Evolutionary conservation across 2,888 invertebrate genomes (phyloP), one percentile per base, ranked within the genome.

Genomic region (Entomobrya multifasciata): DNA sequence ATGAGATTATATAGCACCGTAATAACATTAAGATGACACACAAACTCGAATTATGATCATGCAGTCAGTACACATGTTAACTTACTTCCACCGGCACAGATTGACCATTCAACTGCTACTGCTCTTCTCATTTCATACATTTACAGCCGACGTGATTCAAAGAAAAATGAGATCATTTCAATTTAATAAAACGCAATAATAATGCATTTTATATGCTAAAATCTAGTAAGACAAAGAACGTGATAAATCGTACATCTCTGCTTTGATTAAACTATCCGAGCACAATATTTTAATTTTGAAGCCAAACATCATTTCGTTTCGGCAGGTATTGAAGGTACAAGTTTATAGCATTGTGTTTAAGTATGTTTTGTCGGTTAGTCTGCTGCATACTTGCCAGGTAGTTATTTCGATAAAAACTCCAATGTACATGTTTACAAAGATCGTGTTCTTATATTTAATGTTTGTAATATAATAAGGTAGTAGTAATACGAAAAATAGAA

Each of bases 131-230:
- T 47, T 79, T 67, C 25, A 44, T 62, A 82, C 13, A 49, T 25
- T n/a, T 15, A 27, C 17, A 67, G 84, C 77, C 70, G 84, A 84
- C 57, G 65, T 60, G 41, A 47, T 44, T 55, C 44, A 65, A 49
- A 20, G 62, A 55, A 86, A 86, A 86, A 86, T 80, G 79, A 80
- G 86, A 86, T 52, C 86, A 86, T n/a, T 62, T 62, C 62, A 78
- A 86, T 74, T 49, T 55, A 80, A 65, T 86, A 86, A 57, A 49
- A 62, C 62, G 74, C 72, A 85, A 67, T 70, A 67, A 49, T 41
- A 49, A n/a, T 62, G 80, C 55, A 76, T 25, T 27, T 72, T 86
- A 49, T 80, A 86, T 74, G 62, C 65, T 74, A 86, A 72, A 80
- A 86, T 65, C 62, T 74, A 86, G 86, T 57, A 72, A 72, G 60